Evolutionary conservation across 2,888 invertebrate genomes (phyloP).

Genomic region (Choreutis nemorana): DNA sequence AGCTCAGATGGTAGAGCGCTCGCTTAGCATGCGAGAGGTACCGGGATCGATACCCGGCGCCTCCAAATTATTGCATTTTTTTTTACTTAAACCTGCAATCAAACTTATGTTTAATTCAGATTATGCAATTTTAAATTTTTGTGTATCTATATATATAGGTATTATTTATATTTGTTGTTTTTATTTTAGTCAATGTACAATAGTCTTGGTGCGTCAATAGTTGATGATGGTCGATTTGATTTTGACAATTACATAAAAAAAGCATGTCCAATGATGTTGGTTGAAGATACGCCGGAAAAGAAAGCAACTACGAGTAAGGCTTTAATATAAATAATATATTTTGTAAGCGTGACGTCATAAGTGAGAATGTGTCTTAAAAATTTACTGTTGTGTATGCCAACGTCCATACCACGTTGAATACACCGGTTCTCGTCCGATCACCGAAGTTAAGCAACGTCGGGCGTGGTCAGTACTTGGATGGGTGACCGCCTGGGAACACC

Average conservation of each 20-base stretch:
- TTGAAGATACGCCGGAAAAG: conserved; percentile 70
- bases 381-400: conserved; percentile 1
- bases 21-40: conserved; percentile 67
- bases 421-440: conserved; percentile 17
- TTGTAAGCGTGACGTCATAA: neutral
- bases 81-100: neutral
- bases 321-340: conserved; percentile 1
- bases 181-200: conserved; percentile 76
- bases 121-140: too few species aligned
- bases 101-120: too few species aligned
- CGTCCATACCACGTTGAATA: conserved; percentile 14
- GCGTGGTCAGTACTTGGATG: conserved; percentile 14
- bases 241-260: conserved; percentile 86
- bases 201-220: conserved; percentile 82
- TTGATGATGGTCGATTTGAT: conserved; percentile 71
- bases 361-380: too few species aligned
- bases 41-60: conserved; percentile 66
- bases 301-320: conserved; percentile 68
- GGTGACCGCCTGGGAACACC: conserved; percentile 16
- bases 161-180: conserved; percentile 4
- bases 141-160: conserved; percentile 2
- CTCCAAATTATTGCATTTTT: conserved; percentile 33
- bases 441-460: conserved; percentile 17
- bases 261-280: conserved; percentile 72
- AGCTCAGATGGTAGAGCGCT: conserved; percentile 68